Conservation (phyloP, 2,888 invertebrate genomes). For the Nasonia oneida region DNA sequence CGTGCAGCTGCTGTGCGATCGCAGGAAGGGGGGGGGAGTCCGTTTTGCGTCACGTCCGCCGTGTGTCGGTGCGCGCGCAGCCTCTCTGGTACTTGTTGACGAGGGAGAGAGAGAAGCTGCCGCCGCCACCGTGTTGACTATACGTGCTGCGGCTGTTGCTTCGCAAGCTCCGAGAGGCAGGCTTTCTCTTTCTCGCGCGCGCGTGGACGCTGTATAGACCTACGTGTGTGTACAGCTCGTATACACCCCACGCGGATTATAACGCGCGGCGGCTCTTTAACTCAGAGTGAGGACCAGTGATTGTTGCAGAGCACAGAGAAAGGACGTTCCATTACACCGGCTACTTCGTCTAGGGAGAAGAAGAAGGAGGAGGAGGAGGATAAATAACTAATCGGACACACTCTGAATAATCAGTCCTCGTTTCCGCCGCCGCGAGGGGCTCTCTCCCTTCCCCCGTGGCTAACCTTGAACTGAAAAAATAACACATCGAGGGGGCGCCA, state of each 20-base stretch:
- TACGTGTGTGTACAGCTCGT: neutral
- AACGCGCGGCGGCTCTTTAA: neutral
- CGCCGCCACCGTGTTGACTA: conserved; percentile 22
- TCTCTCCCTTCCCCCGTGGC: neutral
- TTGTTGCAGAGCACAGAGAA: neutral
- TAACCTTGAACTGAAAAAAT: conserved; percentile 36
- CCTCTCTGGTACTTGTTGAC: conserved; percentile 48
- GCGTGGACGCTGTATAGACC: neutral
- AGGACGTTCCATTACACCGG: neutral
- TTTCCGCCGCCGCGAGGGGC: neutral
- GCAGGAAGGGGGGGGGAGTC: neutral
- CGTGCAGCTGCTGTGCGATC: conserved; percentile 8
- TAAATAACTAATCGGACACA: neutral
- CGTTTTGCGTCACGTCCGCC: conserved; percentile 56
- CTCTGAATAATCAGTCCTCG: neutral
- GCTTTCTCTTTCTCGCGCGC: neutral
- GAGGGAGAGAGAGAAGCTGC: conserved; percentile 28
- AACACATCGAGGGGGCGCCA: neutral
- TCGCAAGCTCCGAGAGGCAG: conserved; percentile 30
- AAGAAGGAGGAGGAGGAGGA: neutral
- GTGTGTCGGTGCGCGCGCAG: conserved; percentile 25
- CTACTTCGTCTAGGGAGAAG: neutral
- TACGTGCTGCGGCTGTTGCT: conserved; percentile 57
- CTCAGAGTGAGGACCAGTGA: neutral
- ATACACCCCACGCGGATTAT: conserved; percentile 1